These are phyloP conservation scores for Dynastes maya DNA, from an alignment of 2,888 invertebrate species.

Conservation along the genomic window DNA sequence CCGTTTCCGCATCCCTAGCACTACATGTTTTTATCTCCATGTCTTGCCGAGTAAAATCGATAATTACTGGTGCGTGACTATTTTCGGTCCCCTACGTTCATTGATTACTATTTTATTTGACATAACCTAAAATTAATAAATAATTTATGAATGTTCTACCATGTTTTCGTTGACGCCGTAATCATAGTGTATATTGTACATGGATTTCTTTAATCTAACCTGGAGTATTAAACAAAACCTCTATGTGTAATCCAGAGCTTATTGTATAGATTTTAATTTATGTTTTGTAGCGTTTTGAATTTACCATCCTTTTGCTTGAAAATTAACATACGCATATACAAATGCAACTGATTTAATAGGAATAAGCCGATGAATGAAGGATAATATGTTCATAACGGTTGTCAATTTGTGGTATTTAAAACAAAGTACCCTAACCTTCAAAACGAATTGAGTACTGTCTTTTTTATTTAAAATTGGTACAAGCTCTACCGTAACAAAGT, in stretches of 20 bases:
- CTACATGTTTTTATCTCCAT: slow-evolving; percentile 1
- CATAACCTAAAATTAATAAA: slow-evolving; percentile 25
- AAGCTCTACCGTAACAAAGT: too few relatives aligned
- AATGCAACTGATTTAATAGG: too few relatives aligned
- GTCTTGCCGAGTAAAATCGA: background rate
- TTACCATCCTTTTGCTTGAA: background rate
- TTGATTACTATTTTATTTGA: slow-evolving; percentile 37
- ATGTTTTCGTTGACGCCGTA: background rate
- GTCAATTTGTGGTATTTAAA: too few relatives aligned
- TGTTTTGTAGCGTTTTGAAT: background rate
- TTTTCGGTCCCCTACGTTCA: slow-evolving; percentile 34
- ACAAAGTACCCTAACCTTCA: too few relatives aligned
- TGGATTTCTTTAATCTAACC: background rate
- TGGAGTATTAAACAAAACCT: background rate
- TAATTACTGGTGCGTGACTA: slow-evolving; percentile 34
- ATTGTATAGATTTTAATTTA: background rate
- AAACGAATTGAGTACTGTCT: too few relatives aligned
- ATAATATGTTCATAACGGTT: too few relatives aligned
- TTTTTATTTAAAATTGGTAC: too few relatives aligned
- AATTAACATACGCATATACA: background rate
- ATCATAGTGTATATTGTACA: background rate
- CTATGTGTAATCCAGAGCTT: background rate
- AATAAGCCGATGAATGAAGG: too few relatives aligned
- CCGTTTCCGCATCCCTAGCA: too few relatives aligned
- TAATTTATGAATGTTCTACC: slow-evolving; percentile 12